Conservation (phyloP, 2,113 vertebrate species). For the Bagarius yarrelli region DNA sequence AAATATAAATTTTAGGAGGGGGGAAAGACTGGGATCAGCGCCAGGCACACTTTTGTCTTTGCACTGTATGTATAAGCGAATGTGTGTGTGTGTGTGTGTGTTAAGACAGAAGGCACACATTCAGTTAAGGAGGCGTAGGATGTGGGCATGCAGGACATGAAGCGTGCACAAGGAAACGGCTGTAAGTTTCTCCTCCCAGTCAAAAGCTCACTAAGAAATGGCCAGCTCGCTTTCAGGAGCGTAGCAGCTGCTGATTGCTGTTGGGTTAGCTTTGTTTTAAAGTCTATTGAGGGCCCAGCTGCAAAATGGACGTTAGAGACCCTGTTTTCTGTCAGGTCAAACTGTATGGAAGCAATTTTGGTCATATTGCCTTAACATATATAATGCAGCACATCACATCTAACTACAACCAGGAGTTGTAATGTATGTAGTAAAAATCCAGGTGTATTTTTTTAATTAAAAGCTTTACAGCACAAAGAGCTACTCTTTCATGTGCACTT, state of each 20-base stretch:
- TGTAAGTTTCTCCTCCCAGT: slow-evolving; percentile 46
- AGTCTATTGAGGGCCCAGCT: slow-evolving; percentile 40
- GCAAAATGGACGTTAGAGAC: slow-evolving; percentile 24
- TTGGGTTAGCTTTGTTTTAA: slow-evolving; percentile 36
- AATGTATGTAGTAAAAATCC: background rate
- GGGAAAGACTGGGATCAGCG: slow-evolving; percentile 55
- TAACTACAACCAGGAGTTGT: background rate
- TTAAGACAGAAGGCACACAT: slow-evolving; percentile 60
- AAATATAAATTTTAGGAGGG: slow-evolving; percentile 32
- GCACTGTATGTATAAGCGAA: background rate
- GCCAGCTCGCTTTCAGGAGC: slow-evolving; percentile 55
- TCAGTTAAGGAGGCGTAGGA: slow-evolving; percentile 59
- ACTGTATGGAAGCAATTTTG: background rate
- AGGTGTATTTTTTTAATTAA: slow-evolving; percentile 21
- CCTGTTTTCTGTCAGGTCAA: background rate
- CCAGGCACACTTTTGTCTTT: slow-evolving; percentile 54
- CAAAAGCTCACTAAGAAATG: slow-evolving; percentile 55
- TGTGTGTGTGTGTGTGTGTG: slow-evolving; percentile 6
- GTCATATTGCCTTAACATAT: background rate
- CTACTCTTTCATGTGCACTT: slow-evolving; percentile 38
- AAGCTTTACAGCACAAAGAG: slow-evolving; percentile 24
- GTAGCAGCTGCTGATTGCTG: slow-evolving; percentile 51
- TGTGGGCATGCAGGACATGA: slow-evolving; percentile 60
- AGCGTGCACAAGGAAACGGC: slow-evolving; percentile 59
- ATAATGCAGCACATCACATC: background rate